These are phyloP conservation scores for Rhyacophila brunnea DNA, from an alignment of 1,140 invertebrate species.

Conservation along the genomic window DNA sequence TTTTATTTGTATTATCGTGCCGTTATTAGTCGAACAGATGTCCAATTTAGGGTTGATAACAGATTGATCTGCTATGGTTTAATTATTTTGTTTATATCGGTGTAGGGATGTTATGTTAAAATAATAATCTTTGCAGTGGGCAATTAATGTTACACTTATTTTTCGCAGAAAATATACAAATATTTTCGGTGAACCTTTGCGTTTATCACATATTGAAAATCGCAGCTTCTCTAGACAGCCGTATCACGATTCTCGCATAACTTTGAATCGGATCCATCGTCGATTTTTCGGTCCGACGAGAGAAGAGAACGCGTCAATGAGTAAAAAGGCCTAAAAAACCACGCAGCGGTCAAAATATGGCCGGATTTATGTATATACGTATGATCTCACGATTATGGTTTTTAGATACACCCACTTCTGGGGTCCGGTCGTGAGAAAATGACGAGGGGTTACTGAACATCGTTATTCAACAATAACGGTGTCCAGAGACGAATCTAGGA, in stretches of 20 bases:
- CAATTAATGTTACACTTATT: too few species aligned
- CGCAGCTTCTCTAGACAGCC: not conserved
- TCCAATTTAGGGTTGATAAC: too few species aligned
- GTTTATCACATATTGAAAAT: not conserved
- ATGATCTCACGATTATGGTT: constrained; percentile 24
- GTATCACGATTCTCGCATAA: constrained; percentile 21
- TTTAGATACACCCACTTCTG: constrained; percentile 25
- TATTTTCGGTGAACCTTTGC: too few species aligned
- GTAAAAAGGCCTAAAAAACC: constrained; percentile 11
- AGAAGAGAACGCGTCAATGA: constrained; percentile 15
- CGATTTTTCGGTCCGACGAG: constrained; percentile 17
- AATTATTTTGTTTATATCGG: too few species aligned
- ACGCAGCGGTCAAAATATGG: not conserved
- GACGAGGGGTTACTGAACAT: constrained; percentile 11
- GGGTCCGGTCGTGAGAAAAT: constrained; percentile 26
- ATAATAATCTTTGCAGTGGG: too few species aligned
- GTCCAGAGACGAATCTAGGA: not conserved
- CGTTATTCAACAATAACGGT: constrained; percentile 24
- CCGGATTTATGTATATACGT: constrained; percentile 1
- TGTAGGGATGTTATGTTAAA: too few species aligned
- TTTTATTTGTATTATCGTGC: too few species aligned
- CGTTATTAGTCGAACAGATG: too few species aligned
- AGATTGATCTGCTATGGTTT: too few species aligned
- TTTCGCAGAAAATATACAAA: too few species aligned
- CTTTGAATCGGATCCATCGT: constrained; percentile 13